Base-by-base conservation (phyloP, 2,888 invertebrate genomes). In the Papilio protenor region DNA sequence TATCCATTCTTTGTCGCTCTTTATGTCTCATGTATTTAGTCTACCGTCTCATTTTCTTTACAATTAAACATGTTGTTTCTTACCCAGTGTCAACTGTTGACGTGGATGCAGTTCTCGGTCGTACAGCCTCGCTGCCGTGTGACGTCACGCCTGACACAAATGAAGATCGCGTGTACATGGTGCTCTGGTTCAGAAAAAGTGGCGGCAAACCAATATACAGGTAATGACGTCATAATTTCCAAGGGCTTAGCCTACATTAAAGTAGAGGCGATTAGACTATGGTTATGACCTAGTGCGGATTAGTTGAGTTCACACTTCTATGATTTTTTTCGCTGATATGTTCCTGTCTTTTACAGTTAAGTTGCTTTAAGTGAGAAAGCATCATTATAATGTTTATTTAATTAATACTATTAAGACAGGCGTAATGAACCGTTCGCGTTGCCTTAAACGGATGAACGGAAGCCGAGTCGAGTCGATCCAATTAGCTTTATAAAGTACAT, bases 91-190 rank as follows among this genome's bases (percentile, higher is more conserved):
- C 94, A 61, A 92, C 94, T 12, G 94, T 94, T 64, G 94, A 94
- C 40, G 98, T 98, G 83, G 98, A 97, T 86, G 98, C 98, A 16
- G 98, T 98, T 66, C 94, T 98, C 82, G 98, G 98, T 11, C 96
- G 97, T 75, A 97, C 97, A 83, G 98, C 98, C 79, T 97, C 97
- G 75, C 93, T 98, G 86, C 98, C 98, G 57, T 98, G 98, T 95
- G 97, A 98, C 95, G 97, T 98, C 90, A 97, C 97, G 85, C 98
- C 98, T 77, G 96, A 96, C 89, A 96, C 96, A 77, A 96, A 96
- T 85, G 97, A 97, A 86, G 98, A 98, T 91, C 96, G 97, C 81
- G 98, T 98, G 80, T 98, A 98, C 92, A 98, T 98, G 97, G 98
- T 98, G 84, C 96, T 98, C 76, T 98, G 98, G 98, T 98, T 98